Base-by-base conservation (phyloP, 2,113 vertebrate genomes). In the Cyrtonyx montezumae region DNA sequence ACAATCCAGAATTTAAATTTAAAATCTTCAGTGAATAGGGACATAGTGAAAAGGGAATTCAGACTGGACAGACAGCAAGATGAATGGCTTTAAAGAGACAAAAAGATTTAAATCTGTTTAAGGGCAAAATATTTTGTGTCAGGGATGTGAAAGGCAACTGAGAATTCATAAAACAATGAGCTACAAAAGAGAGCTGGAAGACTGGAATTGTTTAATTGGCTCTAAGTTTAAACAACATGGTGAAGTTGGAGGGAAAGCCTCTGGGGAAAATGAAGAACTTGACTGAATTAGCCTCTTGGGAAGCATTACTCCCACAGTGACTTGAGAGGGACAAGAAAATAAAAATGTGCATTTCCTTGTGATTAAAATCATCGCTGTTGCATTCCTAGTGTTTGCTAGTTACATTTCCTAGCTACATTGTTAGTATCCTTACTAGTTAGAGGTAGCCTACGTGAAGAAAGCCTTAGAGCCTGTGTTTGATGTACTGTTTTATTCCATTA, bases 221-320 rank as follows among this genome's bases (percentile, higher is more conserved):
- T 43, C 74, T 12, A 90, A 42, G 11, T 69, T 86, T 59, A 68
- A 73, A 82, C 80, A 83, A 61, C 10, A 40, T 43, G 34, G 20
- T 74, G 43, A 67, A 91, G 17, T 40, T 93, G 79, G 61, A 88
- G 77, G 68, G 81, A 94, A 93, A 84, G 68, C 83, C 74, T 48
- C 66, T 71, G 69, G 93, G 74, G 74, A 91, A 92, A 66, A 95
- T 81, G 7, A 95, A 91, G 63, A 34, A 68, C 34, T 87, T 90
- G 79, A 81, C 77, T 76, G 43, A 51, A 94, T 91, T 55, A 83
- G 59, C 67, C 88, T 90, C 76, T 49, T 66, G 69, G 90, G 90
- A 86, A 42, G 53, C 7, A 23, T 68, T 79, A 74, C 34, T 93
- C 73, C 69, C 46, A 63, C 51, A 8, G 51, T 37, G n/a, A 51